These are phyloP conservation scores for Anguilla rostrata DNA, from an alignment of 2,113 vertebrate genomes.

Conservation along the genomic window DNA sequence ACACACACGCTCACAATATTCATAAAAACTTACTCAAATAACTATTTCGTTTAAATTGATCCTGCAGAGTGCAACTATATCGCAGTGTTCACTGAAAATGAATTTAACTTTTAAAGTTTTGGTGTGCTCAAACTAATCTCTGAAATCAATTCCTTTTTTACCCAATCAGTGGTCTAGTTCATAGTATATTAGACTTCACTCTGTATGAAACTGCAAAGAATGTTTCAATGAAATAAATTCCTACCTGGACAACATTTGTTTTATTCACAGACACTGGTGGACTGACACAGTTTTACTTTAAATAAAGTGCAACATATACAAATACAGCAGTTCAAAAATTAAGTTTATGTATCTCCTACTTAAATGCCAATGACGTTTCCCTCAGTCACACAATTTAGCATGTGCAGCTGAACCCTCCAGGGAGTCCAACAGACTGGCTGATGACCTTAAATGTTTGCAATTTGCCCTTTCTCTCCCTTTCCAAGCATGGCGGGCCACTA, in stretches of 20 bases:
- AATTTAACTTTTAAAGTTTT: no score
- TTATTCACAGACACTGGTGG: not conserved
- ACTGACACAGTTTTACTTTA: not conserved
- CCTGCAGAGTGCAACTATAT: no score
- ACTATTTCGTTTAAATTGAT: no score
- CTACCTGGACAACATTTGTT: no score
- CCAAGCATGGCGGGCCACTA: not conserved
- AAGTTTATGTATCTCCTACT: not conserved
- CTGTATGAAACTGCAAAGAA: no score
- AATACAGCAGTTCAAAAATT: not conserved
- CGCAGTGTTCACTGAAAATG: no score
- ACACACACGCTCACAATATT: not conserved
- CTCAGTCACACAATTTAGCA: not conserved
- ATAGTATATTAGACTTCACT: no score
- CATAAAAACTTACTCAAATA: not conserved
- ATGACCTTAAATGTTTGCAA: not conserved
- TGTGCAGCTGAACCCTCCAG: not conserved
- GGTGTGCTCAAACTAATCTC: no score
- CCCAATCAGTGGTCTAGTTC: no score
- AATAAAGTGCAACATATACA: not conserved
- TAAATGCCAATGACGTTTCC: not conserved
- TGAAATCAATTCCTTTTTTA: no score
- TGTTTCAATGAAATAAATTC: no score
- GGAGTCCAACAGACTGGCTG: not conserved
- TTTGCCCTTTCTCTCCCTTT: not conserved